Base-by-base conservation (phyloP, 2,113 vertebrate genomes). In the Macrotus californicus region DNA sequence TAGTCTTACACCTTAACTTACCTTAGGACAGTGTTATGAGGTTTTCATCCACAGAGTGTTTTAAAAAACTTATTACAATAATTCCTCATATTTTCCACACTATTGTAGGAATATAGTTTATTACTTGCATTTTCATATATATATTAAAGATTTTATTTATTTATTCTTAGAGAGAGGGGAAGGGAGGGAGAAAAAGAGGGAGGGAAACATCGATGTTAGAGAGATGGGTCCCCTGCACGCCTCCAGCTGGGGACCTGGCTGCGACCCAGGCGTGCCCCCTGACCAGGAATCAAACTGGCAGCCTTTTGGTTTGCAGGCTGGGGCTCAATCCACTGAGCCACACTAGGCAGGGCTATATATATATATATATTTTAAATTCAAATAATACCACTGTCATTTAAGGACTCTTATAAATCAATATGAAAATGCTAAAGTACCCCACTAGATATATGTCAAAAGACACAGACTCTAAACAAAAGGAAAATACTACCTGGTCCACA, bases 391-490 rank as follows among this genome's bases (percentile, higher is more conserved):
- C 2, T 89, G 41, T 87, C 89, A 92, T 4, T 87, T 96, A 91
- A 95, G 34, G 67, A 69, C 36, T 66, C 50, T 31, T 39, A n/a
- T 46, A 87, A 83, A 48, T 95, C 77, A 79, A 0, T 26, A 22
- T 84, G 54, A 87, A 94, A 84, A 69, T 93, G 29, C 31, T 86
- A 29, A 79, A 48, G 52, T 66, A 34, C 10, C 29, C 48, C 87
- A 87, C 11, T 87, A 76, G 36, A 34, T 96, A 86, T 67, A 36
- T 72, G 6, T 93, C 43, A 84, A 76, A 83, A 93, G 54, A 80
- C 14, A 77, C 91, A 61, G n/a, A 91, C 69, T 94, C 54, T 83
- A 83, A 89, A 79, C 73, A 69, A 82, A 96, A 77, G 54, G 54
- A 93, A 96, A 87, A 73, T 67, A 67, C 52, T 87, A 73, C n/a